Base-by-base conservation (phyloP, 2,113 vertebrate species). In the Benitochromis conjunctus region DNA sequence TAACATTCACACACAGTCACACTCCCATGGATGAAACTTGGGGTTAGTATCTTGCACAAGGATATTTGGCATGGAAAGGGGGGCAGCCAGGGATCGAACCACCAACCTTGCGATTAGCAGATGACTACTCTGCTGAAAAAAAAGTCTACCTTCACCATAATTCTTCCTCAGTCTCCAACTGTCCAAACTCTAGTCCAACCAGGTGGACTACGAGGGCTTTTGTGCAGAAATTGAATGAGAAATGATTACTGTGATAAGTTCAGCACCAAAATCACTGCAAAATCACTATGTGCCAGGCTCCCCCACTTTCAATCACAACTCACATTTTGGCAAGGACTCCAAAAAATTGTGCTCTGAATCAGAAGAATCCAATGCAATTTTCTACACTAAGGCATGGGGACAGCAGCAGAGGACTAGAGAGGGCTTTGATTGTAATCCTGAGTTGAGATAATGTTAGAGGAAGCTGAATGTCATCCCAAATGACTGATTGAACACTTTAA, bases 171-270 rank as follows among this genome's bases (percentile, higher is more conserved):
- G 81, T 66, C 86, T 58, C 82, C 78, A 64, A 86, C 82, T 84
- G 78, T 76, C 84, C 84, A 58, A 76, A 82, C 86, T 88, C 46
- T 76, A 56, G 55, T 46, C 80, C 76, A 85, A 51, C 87, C 80
- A 87, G 81, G 81, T 89, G 89, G 77, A 90, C 84, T 48, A 11
- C 51, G 62, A 87, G 77, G 82, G 91, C 82, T 90, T 91, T 92
- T 93, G 93, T 92, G 66, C 83, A 86, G 83, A 91, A 88, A 92
- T 83, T 91, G 90, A 92, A 92, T 92, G 89, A 88, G 83, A 91
- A 92, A 94, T 94, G 88, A 94, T 94, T 91, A 94, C 83, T 86
- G 90, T 89, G 92, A 93, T 91, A 87, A 87, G 91, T 89, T 91
- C 84, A 79, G 83, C 90, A 84, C 66, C n/a, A n/a, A n/a, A n/a